These are phyloP conservation scores for Chalcosyrphus nemorum DNA, from an alignment of 2,888 invertebrate species.

Conservation along the genomic window DNA sequence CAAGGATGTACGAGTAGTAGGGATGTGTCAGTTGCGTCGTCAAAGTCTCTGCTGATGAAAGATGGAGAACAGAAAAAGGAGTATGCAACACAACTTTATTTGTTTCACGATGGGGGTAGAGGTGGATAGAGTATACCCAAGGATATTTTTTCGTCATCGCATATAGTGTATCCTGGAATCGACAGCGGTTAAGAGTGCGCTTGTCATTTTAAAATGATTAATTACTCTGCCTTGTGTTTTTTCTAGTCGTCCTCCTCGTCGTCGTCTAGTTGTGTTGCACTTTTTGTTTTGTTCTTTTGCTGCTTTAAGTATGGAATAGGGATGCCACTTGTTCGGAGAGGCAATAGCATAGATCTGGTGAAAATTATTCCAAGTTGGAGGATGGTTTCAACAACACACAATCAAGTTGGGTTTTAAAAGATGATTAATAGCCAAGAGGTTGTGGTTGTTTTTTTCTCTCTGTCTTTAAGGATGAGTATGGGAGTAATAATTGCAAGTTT, in stretches of 20 bases:
- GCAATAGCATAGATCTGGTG: background rate
- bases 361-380: constrained; percentile 59
- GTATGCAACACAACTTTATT: constrained; percentile 49
- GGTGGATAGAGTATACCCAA: constrained; percentile 22
- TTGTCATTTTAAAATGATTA: constrained; percentile 72
- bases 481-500: too few relatives aligned
- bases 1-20: too few relatives aligned
- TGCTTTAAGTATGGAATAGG: background rate
- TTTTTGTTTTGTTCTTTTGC: constrained; percentile 30
- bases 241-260: too few relatives aligned
- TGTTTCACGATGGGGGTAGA: constrained; percentile 23
- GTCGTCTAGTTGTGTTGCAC: constrained; percentile 51
- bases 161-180: constrained; percentile 30
- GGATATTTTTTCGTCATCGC: constrained; percentile 16
- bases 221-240: constrained; percentile 61
- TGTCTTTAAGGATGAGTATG: too few relatives aligned
- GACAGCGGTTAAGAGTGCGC: constrained; percentile 65
- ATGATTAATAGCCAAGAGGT: constrained; percentile 68
- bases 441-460: too few relatives aligned
- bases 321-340: background rate
- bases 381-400: constrained; percentile 60
- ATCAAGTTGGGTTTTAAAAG: constrained; percentile 39
- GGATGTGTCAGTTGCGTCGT: constrained; percentile 59
- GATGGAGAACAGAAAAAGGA: constrained; percentile 23
- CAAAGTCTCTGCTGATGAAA: constrained; percentile 25